Base-by-base conservation (phyloP, 2,888 invertebrate species). In the Acronicta aceris region DNA sequence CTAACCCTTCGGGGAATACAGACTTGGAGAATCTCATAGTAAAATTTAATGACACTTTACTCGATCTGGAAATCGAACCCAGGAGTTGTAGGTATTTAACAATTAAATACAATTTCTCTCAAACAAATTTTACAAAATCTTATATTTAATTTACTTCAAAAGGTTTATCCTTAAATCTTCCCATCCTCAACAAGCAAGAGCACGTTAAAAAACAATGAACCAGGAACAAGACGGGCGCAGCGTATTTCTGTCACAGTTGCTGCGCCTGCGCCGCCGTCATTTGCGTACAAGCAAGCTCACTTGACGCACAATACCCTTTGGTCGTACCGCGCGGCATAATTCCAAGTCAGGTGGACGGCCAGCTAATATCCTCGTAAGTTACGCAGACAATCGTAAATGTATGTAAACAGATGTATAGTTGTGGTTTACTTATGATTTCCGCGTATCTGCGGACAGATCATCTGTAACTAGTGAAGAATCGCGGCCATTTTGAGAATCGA, bases 271-370 rank as follows among this genome's bases (percentile, higher is more conserved):
- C 69, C 69, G 65, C 55, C 68, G 66, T 74, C 78, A 77, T 76
- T 77, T 76, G 76, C 76, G 68, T 76, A 77, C 48, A 66, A 71
- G 68, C 60, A 65, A 46, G 75, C 33, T 60, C 43, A 49, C 43
- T 74, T 76, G 76, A 76, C 78, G 78, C 65, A 76, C 76, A 76
- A 76, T 76, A 71, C 52, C 59, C 76, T 74, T 76, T 76, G 76
- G 47, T 60, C 49, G 38, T 45, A 71, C 78, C 76, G 78, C 77
- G 21, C 63, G 46, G 59, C 41, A 70, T 70, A 70, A 70, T 70
- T 67, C 54, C 33, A 46, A 65, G 70, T 76, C 70, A 70, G 69
- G 74, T 70, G 76, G 42, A 65, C 33, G 57, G 53, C n/a, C n/a
- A n/a, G n/a, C 55, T 70, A 73, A 60, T 61, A 71, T 49, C 62